Evolutionary conservation across 2,888 invertebrate genomes (phyloP).

Genomic region (Pachycephus smyrnensis): DNA sequence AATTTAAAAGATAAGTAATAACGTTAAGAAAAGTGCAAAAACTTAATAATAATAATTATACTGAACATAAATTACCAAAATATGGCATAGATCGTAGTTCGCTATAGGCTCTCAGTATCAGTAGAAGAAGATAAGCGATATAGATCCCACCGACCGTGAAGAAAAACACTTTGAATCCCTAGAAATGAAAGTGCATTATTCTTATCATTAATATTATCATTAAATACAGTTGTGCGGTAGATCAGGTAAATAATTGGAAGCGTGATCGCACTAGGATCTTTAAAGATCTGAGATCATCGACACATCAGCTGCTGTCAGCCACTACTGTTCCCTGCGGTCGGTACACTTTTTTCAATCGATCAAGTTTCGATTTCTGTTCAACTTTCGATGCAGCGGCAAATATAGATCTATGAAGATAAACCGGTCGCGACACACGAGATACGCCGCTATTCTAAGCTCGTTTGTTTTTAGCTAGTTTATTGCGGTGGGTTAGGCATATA

Average conservation of each 20-base stretch:
- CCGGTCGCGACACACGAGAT: conserved; percentile 12
- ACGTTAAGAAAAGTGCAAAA: background rate
- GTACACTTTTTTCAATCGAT: conserved; percentile 22
- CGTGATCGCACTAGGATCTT: background rate
- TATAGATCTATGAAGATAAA: conserved; percentile 22
- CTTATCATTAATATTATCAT: background rate
- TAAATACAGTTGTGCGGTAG: background rate
- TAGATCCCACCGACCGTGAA: conserved; percentile 87
- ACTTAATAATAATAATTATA: background rate
- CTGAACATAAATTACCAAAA: conserved; percentile 80
- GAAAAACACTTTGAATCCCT: conserved; percentile 93
- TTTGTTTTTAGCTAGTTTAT: conserved; percentile 12
- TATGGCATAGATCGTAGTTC: conserved; percentile 97
- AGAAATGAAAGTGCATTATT: conserved; percentile 55
- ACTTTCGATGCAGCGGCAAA: conserved; percentile 35
- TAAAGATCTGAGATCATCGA: background rate
- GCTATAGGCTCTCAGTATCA: conserved; percentile 91
- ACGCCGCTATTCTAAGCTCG: conserved; percentile 7
- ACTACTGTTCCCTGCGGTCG: conserved; percentile 18
- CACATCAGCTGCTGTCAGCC: background rate
- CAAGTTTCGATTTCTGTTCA: conserved; percentile 33
- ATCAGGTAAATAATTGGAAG: background rate
- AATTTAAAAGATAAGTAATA: conserved; percentile 31
- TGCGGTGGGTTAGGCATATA: conserved; percentile 21
- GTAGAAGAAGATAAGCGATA: conserved; percentile 83